Evolutionary conservation across 2,888 invertebrate species (phyloP).

Genomic region (Xestobium rufovillosum): DNA sequence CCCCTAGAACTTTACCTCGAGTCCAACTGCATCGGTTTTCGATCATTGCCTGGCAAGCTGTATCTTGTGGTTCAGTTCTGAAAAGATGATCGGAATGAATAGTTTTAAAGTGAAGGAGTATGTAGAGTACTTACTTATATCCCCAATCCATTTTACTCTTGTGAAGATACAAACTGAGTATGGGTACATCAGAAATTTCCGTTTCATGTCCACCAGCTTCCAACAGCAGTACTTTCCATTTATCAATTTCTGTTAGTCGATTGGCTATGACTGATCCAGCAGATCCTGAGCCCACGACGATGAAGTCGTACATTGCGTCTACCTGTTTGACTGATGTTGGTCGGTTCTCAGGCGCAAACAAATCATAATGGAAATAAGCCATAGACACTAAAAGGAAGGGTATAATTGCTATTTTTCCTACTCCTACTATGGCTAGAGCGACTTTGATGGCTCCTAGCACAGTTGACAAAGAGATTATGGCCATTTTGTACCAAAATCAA

Average conservation of each 20-base stretch:
- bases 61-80: slow-evolving; percentile 74
- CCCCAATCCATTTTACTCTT: slow-evolving; percentile 89
- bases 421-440: slow-evolving; percentile 61
- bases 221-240: slow-evolving; percentile 71
- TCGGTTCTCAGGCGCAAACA: slow-evolving; percentile 76
- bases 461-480: slow-evolving; percentile 38
- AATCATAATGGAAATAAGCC: slow-evolving; percentile 78
- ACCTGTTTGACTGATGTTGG: slow-evolving; percentile 54
- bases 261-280: slow-evolving; percentile 81
- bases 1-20: slow-evolving; percentile 81
- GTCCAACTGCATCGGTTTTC: slow-evolving; percentile 84
- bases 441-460: slow-evolving; percentile 63
- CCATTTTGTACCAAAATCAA: too few relatives aligned
- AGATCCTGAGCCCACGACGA: slow-evolving; percentile 76
- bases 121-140: slow-evolving; percentile 55
- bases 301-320: slow-evolving; percentile 70
- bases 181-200: slow-evolving; percentile 78
- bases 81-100: too few relatives aligned
- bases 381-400: slow-evolving; percentile 68
- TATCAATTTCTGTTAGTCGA: slow-evolving; percentile 65
- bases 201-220: slow-evolving; percentile 87
- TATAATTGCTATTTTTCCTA: slow-evolving; percentile 64
- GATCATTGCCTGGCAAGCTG: slow-evolving; percentile 81
- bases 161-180: slow-evolving; percentile 80
- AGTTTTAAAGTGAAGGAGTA: neutral